Percentiles rank a stretch among this genome's conserved stretches.
These are phyloP conservation scores for Leptinotarsa peninsularis DNA, from an alignment of 2,888 invertebrate species.

Conservation along the genomic window DNA sequence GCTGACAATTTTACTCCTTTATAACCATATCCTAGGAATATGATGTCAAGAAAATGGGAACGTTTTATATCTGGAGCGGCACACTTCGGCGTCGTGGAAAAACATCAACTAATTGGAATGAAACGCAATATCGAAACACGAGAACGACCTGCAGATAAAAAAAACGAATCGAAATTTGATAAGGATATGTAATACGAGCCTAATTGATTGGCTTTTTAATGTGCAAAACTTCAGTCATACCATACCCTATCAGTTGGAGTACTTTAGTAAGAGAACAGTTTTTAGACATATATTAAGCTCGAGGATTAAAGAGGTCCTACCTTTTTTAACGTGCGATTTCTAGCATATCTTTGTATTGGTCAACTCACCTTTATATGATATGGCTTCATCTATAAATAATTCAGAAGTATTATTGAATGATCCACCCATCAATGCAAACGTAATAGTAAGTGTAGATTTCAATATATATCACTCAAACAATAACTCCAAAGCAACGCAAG, in stretches of 20 bases:
- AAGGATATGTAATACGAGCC: neutral
- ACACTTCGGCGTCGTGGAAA: neutral
- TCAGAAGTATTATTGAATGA: too few relatives aligned
- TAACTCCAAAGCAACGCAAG: too few relatives aligned
- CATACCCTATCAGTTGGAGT: neutral
- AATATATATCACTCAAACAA: too few relatives aligned
- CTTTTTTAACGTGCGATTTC: too few relatives aligned
- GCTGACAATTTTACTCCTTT: neutral
- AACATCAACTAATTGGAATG: constrained; percentile 1
- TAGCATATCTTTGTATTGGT: too few relatives aligned
- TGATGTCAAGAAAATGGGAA: neutral
- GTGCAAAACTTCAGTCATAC: neutral
- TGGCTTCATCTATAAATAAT: too few relatives aligned
- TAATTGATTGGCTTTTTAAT: neutral
- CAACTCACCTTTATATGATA: too few relatives aligned
- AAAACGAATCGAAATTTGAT: neutral
- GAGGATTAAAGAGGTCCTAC: too few relatives aligned
- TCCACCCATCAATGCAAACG: too few relatives aligned
- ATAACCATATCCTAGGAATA: neutral
- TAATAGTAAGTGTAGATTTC: too few relatives aligned
- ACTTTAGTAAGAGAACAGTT: too few relatives aligned
- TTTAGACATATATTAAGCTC: too few relatives aligned
- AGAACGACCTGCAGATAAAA: neutral
- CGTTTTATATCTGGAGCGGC: neutral
- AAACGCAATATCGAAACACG: neutral